Evolutionary conservation across 2,113 vertebrate species (phyloP), one percentile per base, ranked within the genome.

Genomic region (Dascyllus trimaculatus): DNA sequence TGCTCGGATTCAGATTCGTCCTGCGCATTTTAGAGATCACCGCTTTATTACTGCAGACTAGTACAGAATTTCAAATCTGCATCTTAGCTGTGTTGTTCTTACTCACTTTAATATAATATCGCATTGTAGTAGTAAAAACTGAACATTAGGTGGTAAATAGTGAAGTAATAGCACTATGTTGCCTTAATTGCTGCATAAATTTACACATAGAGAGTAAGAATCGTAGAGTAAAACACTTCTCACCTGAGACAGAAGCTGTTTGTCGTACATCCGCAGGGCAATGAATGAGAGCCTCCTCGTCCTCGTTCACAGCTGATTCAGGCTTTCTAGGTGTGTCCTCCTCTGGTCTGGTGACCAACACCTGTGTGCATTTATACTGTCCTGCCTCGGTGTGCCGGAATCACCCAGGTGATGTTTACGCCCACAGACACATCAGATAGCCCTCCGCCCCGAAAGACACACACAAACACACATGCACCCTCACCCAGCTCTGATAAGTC

Each of bases 361-460:
- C 86, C 85, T 84, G 78, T 38, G 54, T 68, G 70, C 56, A 56
- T 93, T 90, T 92, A 91, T 93, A 90, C 56, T 35, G 21, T 62
- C 62, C 59, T 63, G 45, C n/a, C 15, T 26, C 17, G 1, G 45
- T 51, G 65, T 74, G 49, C 64, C 60, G n/a, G 22, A 81, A 75
- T 71, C 75, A 68, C 22, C 40, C 88, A 91, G 80, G 85, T 91
- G 79, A 84, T 80, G 91, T 90, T 91, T 78, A 90, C 90, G 69
- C 90, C 90, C 89, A 91, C 86, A 89, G 72, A 81, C 2, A 80
- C 79, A 80, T 75, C 32, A 65, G 67, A 24, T 32, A 49, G 18
- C 29, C 76, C 75, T 53, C 73, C 40, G 24, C 73, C 53, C 70
- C 46, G 18, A 43, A 43, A 43, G 13, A 43, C 40, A 43, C 45